Evolutionary conservation across 2,888 invertebrate species (phyloP), one percentile per base, ranked within the genome.

Genomic region (Bedellia somnulentella): DNA sequence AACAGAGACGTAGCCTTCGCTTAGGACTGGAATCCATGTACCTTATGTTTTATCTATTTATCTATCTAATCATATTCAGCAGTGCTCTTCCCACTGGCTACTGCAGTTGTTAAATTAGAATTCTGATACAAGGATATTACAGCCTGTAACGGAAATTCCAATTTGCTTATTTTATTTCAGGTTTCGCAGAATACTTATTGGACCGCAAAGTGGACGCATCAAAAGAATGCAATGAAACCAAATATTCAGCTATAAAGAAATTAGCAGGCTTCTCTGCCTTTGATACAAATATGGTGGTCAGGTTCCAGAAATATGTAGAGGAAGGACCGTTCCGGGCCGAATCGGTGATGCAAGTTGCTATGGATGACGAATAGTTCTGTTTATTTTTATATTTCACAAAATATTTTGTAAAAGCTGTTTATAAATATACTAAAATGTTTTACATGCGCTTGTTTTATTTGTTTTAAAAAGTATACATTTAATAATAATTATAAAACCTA

Each of bases 291-390:
- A 82, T 78, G 10, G 62, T 78, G 34, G 55, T 78, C n/a, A 82
- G 80, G 47, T 61, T 93, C 12, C 79, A 80, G 38, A 76, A 78
- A 11, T 92, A 84, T 59, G 80, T 86, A 6, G 80, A 82, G 24
- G 84, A 92, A 50, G 94, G 94, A 1, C 85, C 91, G 3, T 88
- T 86, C 51, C 86, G 80, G 58, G 71, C 87, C n/a, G 80, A 84
- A 41, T 66, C 77, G n/a, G 62, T 79, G 33, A 73, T 85, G 27
- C 85, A 89, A 57, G 82, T 94, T 27, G 89, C 89, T 3, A 78
- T 87, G 46, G 93, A 92, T 47, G 83, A 85, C 36, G 88, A 52
- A 32, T 46, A 58, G 28, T 44, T 43, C 47, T 42, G n/a, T n/a
- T n/a, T n/a, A n/a, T n/a, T n/a, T n/a, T 32, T 27, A 35, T 32